A percentile compares a stretch with the other conserved stretches of the same genome.
phyloP scores from a whole-genome alignment of 2,888 invertebrate species.

The Drosophila mayaguana region DNA sequence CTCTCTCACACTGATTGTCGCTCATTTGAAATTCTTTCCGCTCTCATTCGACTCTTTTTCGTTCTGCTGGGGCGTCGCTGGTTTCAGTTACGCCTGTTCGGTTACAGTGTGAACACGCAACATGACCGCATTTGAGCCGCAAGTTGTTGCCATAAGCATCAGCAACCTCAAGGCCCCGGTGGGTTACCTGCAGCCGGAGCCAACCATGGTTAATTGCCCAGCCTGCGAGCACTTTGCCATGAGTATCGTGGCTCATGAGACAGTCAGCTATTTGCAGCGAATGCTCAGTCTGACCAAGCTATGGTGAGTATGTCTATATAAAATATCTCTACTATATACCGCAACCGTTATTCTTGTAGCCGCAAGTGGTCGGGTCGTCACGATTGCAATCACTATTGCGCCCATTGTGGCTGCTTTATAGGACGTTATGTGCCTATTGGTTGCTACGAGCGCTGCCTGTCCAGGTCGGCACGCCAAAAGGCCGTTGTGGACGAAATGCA shows the following conservation, averaged over 20 bases:
- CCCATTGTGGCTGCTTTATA: constrained; percentile 83
- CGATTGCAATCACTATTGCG: constrained; percentile 83
- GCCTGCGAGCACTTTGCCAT: constrained; percentile 75
- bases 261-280: constrained; percentile 77
- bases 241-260: constrained; percentile 76
- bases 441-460: constrained; percentile 74
- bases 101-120: constrained; percentile 42
- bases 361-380: constrained; percentile 73
- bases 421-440: constrained; percentile 74
- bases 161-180: constrained; percentile 59
- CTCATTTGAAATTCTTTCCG: background rate
- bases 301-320: constrained; percentile 56
- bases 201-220: constrained; percentile 80
- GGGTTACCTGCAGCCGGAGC: constrained; percentile 70
- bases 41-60: background rate
- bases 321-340: background rate
- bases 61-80: constrained; percentile 32
- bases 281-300: constrained; percentile 66
- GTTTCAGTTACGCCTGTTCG: constrained; percentile 44
- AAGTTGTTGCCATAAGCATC: constrained; percentile 56
- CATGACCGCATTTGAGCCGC: constrained; percentile 67
- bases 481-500: constrained; percentile 73
- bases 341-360: constrained; percentile 43
- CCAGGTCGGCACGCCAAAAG: constrained; percentile 69
- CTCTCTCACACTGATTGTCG: background rate